Conservation (phyloP, 2,797 vertebrate species). For the Coreius guichenoti region DNA sequence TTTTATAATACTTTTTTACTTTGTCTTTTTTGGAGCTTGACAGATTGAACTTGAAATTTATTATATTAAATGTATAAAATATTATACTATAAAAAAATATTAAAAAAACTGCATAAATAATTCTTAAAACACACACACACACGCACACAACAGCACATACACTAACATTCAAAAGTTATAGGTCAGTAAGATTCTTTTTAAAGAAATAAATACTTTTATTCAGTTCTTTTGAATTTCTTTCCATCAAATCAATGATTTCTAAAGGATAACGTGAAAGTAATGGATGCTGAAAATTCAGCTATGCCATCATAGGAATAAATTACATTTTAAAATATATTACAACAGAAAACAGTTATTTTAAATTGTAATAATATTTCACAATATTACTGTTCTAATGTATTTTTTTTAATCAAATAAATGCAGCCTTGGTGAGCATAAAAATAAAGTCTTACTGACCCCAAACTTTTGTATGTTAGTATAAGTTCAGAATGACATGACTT, state of each 20-base stretch:
- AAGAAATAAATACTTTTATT: background rate
- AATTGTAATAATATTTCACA: background rate
- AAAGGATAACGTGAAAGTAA: background rate
- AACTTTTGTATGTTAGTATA: background rate
- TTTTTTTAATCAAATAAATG: background rate
- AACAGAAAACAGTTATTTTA: background rate
- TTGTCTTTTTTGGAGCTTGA: background rate
- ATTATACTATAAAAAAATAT: background rate
- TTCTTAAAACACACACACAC: background rate
- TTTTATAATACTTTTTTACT: background rate
- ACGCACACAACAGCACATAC: background rate
- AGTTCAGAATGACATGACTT: background rate
- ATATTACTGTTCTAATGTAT: background rate
- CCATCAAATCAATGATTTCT: background rate
- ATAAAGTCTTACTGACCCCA: background rate
- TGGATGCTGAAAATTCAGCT: background rate
- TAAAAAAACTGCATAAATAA: background rate
- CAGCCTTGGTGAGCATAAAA: background rate
- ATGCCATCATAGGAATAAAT: background rate
- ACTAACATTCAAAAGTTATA: background rate
- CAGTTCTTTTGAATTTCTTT: background rate
- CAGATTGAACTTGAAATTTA: background rate
- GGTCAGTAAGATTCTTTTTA: too few relatives aligned
- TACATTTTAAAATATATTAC: background rate
- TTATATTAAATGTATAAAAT: background rate